Percentiles rank a stretch among this genome's conserved stretches.
Conservation (phyloP, 2,797 vertebrate genomes). For the Pseudomugil gertrudae region DNA sequence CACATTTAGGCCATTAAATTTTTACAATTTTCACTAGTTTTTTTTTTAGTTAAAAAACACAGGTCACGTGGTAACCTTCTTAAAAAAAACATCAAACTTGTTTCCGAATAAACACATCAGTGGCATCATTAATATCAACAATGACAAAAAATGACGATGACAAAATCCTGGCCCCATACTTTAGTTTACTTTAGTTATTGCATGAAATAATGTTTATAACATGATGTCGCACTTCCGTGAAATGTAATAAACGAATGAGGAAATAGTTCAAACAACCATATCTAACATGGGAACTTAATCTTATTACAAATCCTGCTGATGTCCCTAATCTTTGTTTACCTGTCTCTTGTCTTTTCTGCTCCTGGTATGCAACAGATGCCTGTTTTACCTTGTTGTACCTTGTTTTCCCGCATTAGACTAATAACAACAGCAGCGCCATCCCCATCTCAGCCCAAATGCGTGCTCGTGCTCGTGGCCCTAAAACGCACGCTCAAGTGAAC, state of each 20-base stretch:
- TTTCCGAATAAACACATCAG: too few species aligned
- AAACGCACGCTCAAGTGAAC: conserved; percentile 44
- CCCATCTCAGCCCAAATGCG: conserved; percentile 12
- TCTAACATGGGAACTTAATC: too few species aligned
- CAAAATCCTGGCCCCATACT: too few species aligned
- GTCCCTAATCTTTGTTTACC: conserved; percentile 2
- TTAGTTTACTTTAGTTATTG: neutral
- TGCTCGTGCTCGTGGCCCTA: conserved; percentile 56
- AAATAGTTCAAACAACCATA: neutral
- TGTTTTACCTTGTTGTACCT: neutral
- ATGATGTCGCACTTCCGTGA: neutral
- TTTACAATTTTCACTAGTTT: too few species aligned
- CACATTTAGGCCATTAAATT: too few species aligned
- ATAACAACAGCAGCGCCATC: too few species aligned
- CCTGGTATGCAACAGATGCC: neutral
- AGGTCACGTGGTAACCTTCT: too few species aligned
- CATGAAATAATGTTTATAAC: neutral
- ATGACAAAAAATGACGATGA: too few species aligned
- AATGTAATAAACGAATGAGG: neutral
- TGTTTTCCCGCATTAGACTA: too few species aligned
- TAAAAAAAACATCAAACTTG: too few species aligned
- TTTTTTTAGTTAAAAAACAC: too few species aligned
- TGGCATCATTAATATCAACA: too few species aligned
- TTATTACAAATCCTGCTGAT: neutral
- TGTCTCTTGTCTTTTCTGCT: neutral